phyloP scores from a whole-genome alignment of 2,888 invertebrate species.

The Mylabris sibirica region DNA sequence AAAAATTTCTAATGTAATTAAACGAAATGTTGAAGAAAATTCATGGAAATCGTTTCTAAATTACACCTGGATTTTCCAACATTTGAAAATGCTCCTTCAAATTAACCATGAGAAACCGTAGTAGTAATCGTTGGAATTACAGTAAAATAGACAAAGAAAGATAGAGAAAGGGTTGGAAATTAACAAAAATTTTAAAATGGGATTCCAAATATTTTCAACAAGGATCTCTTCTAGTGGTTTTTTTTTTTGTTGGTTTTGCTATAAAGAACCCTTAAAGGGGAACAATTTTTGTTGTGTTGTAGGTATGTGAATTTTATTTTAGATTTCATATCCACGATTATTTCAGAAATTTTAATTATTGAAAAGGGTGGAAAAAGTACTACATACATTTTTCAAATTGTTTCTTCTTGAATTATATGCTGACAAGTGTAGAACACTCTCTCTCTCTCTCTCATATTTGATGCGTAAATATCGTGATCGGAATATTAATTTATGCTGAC shows the following conservation, averaged over 20 bases:
- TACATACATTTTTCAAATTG: not conserved
- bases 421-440: not conserved
- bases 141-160: not conserved
- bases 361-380: not conserved
- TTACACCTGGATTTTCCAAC: not conserved
- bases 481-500: slow-evolving; percentile 45
- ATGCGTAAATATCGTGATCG: slow-evolving; percentile 34
- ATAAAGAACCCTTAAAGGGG: not conserved
- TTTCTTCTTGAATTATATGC: not conserved
- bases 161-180: not conserved
- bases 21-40: not conserved
- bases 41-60: not conserved
- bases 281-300: not conserved
- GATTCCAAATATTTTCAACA: not conserved
- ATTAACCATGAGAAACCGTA: not conserved
- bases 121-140: too few species aligned
- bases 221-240: not conserved
- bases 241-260: not conserved
- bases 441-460: not conserved
- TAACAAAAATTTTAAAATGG: slow-evolving; percentile 6
- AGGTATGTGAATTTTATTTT: too few species aligned
- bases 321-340: not conserved
- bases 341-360: not conserved
- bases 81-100: slow-evolving; percentile 4
- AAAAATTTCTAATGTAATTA: not conserved